Percentiles rank a stretch among this genome's conserved stretches.
phyloP scores from a whole-genome alignment of 2,113 vertebrate species.

The Xyrauchen texanus region DNA sequence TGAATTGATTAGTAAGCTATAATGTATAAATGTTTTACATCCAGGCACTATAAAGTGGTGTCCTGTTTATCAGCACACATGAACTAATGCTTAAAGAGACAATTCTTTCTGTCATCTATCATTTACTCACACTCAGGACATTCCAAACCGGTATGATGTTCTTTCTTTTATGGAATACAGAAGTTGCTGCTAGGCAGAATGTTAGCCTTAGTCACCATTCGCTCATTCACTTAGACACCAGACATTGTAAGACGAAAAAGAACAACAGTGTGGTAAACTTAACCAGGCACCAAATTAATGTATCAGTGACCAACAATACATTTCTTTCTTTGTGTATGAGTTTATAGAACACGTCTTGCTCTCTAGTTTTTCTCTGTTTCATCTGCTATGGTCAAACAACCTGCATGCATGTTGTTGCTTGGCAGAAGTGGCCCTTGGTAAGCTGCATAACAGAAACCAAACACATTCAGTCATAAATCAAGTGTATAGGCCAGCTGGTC shows the following conservation, averaged over 20 bases:
- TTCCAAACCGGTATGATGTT: too few species aligned
- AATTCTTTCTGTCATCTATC: too few species aligned
- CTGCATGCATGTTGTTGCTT: neutral
- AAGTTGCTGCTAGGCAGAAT: neutral
- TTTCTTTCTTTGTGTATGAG: conserved; percentile 16
- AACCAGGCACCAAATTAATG: neutral
- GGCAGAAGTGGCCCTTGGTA: neutral
- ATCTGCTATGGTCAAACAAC: conserved; percentile 15
- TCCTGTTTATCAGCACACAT: too few species aligned
- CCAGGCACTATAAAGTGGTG: too few species aligned
- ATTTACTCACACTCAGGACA: too few species aligned
- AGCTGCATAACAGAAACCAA: neutral
- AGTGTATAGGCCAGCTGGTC: conserved; percentile 44
- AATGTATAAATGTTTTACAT: too few species aligned
- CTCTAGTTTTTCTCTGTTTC: neutral
- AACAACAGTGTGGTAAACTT: neutral
- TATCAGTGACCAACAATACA: conserved; percentile 2
- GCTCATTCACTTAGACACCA: too few species aligned
- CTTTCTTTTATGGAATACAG: too few species aligned
- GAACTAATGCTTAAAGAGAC: too few species aligned
- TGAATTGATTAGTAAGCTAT: too few species aligned
- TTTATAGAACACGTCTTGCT: conserved; percentile 16
- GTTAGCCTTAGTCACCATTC: neutral
- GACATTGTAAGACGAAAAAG: neutral
- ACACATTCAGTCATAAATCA: conserved; percentile 50